Conservation (phyloP, 2,113 vertebrate genomes). For the Tursiops truncatus region DNA sequence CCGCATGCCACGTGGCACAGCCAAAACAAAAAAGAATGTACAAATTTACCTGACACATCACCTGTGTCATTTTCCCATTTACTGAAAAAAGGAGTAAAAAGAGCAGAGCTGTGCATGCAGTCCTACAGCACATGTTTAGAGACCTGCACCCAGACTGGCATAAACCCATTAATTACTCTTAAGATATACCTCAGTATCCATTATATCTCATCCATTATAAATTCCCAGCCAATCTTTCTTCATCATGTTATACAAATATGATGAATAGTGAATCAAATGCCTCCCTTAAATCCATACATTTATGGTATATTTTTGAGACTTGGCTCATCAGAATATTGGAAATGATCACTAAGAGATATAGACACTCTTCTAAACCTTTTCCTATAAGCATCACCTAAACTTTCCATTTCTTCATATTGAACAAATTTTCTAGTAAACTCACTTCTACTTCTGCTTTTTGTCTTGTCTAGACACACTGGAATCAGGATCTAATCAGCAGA, state of each 20-base stretch:
- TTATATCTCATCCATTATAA: neutral
- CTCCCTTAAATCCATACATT: neutral
- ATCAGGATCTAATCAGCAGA: neutral
- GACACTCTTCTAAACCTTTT: neutral
- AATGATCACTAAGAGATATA: neutral
- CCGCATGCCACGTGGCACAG: no score
- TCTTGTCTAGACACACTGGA: neutral
- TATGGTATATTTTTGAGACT: neutral
- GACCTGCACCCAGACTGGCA: neutral
- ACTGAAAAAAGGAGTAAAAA: neutral
- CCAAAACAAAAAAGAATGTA: neutral
- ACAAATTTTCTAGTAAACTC: neutral
- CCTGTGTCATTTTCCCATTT: neutral
- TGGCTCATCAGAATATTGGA: slow-evolving; percentile 30
- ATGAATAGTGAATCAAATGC: neutral
- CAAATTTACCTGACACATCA: neutral
- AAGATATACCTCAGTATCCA: neutral
- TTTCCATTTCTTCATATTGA: neutral
- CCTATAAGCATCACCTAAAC: neutral
- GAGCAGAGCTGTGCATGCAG: neutral
- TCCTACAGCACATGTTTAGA: neutral
- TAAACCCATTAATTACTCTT: neutral
- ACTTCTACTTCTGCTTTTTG: neutral
- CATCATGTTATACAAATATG: neutral
- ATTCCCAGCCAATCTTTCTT: neutral